Conservation (phyloP, 2,113 vertebrate species). For the Dasypus novemcinctus region DNA sequence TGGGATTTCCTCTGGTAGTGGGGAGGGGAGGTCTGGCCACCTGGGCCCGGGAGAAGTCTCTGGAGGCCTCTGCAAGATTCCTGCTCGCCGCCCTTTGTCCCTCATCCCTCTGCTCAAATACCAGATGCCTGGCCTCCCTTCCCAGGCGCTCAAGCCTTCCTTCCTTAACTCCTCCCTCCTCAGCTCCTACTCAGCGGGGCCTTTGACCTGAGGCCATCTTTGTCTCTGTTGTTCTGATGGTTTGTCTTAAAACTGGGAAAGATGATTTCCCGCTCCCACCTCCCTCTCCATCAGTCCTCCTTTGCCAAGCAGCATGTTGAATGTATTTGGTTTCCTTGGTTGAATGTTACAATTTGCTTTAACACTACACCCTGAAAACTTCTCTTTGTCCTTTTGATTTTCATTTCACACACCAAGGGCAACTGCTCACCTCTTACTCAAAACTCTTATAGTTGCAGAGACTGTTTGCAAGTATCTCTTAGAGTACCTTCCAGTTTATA, state of each 20-base stretch:
- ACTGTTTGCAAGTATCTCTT: neutral
- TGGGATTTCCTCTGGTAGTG: neutral
- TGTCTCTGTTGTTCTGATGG: neutral
- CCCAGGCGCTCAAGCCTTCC: neutral
- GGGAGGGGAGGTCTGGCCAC: neutral
- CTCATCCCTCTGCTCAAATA: too few species aligned
- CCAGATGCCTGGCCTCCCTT: neutral
- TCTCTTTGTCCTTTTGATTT: too few species aligned
- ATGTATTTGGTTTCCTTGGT: neutral
- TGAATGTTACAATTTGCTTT: neutral
- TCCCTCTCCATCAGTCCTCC: neutral
- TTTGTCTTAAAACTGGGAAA: neutral
- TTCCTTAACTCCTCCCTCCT: rapidly evolving
- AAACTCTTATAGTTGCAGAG: neutral
- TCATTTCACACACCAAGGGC: neutral
- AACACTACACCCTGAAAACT: too few species aligned
- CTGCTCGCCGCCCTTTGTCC: neutral
- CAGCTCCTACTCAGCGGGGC: neutral
- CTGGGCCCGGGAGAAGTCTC: neutral
- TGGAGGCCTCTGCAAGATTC: neutral
- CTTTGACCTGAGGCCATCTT: neutral
- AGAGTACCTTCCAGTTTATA: rapidly evolving
- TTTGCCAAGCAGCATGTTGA: neutral
- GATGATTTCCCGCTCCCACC: neutral
- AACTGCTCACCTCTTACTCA: too few species aligned